Evolutionary conservation across 1,140 invertebrate genomes (phyloP), one percentile per base, ranked within the genome.

Genomic region (Patella vulgata): DNA sequence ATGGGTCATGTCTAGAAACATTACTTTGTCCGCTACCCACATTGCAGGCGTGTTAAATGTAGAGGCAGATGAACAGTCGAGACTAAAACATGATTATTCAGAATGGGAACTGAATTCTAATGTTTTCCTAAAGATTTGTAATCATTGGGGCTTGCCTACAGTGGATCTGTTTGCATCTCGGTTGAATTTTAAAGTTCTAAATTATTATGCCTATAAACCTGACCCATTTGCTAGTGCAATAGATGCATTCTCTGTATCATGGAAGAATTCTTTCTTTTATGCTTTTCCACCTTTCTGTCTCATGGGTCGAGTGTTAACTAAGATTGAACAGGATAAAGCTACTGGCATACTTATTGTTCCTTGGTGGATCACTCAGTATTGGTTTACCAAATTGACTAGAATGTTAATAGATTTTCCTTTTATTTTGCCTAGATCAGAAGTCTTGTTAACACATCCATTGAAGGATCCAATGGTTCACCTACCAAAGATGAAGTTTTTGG

Each of bases 131-230:
- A 53, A 2, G 30, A 42, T 66, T 40, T 2, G 11, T 11, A 1
- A 46, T n/a, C 30, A 36, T 12, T 23, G 23, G 4, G 14, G 25
- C 8, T 9, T 47, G 8, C 39, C 27, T 54, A 23, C 33, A n/a
- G 33, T 68, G 44, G 64, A 71, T 44, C 33, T 71, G 21, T 71
- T 71, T 68, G 65, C 64, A 19, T 60, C 62, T 1, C 31, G 62
- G 19, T 27, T 61, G 28, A 74, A 71, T 43, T 28, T 52, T 21
- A 33, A 67, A 52, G 1, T 63, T 17, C 2, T 48, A 42, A 19
- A 12, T 2, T 71, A 66, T 63, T 47, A 68, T 11, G 56, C 65
- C 21, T 68, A 19, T 19, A 33, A 14, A 47, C 50, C 59, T 36
- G 68, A 73, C 33, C 58, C 61, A 12, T 11, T 44, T 39, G 61